Base-by-base conservation (phyloP, 2,888 invertebrate species). In the Cheilosia impressa region DNA sequence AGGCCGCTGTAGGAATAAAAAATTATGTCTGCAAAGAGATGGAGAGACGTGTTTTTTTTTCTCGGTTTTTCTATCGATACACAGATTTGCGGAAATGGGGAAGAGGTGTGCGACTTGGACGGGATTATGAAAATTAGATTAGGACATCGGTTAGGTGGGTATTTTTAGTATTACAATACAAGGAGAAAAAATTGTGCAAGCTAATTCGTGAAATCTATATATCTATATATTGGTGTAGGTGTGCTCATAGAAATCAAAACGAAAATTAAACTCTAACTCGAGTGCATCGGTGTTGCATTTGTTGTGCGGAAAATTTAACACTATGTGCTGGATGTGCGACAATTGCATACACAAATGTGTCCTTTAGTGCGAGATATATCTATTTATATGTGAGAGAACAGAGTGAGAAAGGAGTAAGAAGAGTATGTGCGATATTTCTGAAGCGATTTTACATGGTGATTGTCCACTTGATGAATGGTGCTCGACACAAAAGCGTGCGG, bases 1-100 rank as follows among this genome's bases (percentile, higher is more conserved):
- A 93, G 93, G 92, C 88, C 87, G 84, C 92, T 92, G 93, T 94
- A 94, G 94, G 94, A 93, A 94, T 94, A 82, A 88, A 80, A 80
- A 75, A 84, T 88, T 27, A 87, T 87, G 77, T 87, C 87, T 87
- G 87, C 87, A 87, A 87, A 87, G 87, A 88, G 71, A 88, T 88
- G 87, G 87, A 87, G 77, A 81, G 84, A 81, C 87, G 81, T 88
- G 34, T 69, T 84, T 71, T 79, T 71, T 79, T 72, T 60, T 65
- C 24, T 52, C 78, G 55, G 73, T 76, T 76, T 82, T 77, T 79
- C 47, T 19, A 47, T 19, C 65, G 47, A 75, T 57, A 80, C 38
- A 75, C n/a, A 80, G 66, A 53, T 38, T 38, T 10, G 4, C 13
- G 38, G 38, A 45, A 41, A 15, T 47, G 34, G 63, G 55, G 62